Percentiles rank a stretch among this genome's conserved stretches.
These are phyloP conservation scores for Vanessa atalanta DNA, from an alignment of 1,140 invertebrate genomes.

Conservation along the genomic window DNA sequence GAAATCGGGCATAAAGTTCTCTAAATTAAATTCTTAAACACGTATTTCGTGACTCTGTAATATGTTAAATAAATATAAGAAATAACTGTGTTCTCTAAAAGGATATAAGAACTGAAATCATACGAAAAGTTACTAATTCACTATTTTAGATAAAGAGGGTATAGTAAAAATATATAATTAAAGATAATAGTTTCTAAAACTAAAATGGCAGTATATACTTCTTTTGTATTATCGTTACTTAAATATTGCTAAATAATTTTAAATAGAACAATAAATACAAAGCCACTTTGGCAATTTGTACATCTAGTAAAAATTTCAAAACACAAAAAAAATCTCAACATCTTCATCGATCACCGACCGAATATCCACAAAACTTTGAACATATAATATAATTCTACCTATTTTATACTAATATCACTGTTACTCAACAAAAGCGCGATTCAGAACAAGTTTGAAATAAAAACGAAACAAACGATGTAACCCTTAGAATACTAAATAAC, in stretches of 20 bases:
- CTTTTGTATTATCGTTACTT: too few species aligned
- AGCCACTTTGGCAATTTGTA: background rate
- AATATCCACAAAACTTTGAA: background rate
- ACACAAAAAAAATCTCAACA: background rate
- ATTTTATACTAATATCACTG: conserved; percentile 14
- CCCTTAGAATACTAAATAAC: background rate
- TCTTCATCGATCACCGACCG: background rate
- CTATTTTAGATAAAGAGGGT: background rate
- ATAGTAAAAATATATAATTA: background rate
- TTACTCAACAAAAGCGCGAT: conserved; percentile 16
- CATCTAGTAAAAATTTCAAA: background rate
- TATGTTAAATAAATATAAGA: background rate
- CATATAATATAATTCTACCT: conserved; percentile 10
- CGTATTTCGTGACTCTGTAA: background rate
- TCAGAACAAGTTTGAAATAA: conserved; percentile 12
- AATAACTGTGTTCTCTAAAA: background rate
- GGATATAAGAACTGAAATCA: background rate
- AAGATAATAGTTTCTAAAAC: background rate
- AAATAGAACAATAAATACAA: background rate
- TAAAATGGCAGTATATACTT: background rate
- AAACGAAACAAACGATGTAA: background rate
- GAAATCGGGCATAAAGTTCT: background rate
- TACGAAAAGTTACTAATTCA: background rate
- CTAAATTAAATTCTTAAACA: background rate
- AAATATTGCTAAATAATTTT: too few species aligned